Conservation (phyloP, 64 coral and sea anemone species). For the Catalaphyllia jardinei region DNA sequence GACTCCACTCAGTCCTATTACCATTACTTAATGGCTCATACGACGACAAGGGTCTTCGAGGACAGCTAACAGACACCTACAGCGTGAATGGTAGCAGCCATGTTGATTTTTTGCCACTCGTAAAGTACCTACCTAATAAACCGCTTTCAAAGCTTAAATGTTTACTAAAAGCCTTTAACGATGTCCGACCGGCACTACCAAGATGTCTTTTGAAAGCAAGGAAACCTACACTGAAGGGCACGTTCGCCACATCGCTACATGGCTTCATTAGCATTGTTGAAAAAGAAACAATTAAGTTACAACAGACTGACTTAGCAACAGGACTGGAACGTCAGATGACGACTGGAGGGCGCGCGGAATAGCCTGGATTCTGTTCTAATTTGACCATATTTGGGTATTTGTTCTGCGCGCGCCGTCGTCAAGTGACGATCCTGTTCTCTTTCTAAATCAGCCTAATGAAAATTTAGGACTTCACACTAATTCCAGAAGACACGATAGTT, state of each 20-base stretch:
- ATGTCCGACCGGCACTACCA: conserved; percentile 11
- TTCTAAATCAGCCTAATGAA: too few relatives aligned
- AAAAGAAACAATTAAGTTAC: conserved; percentile 38
- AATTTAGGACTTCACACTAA: conserved; percentile 64
- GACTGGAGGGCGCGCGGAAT: too few relatives aligned
- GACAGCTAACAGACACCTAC: conserved; percentile 46
- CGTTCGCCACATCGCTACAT: conserved; percentile 74
- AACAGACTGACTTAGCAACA: too few relatives aligned
- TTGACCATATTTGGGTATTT: too few relatives aligned
- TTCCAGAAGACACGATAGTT: conserved; percentile 85
- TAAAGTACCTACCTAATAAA: conserved; percentile 66
- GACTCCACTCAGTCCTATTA: too few relatives aligned
- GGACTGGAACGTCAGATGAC: too few relatives aligned
- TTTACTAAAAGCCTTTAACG: neutral
- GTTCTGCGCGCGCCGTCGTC: too few relatives aligned
- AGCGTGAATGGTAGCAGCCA: conserved; percentile 32
- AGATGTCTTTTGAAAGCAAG: conserved; percentile 67
- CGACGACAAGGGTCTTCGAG: conserved; percentile 37
- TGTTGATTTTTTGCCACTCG: conserved; percentile 76
- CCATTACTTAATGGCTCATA: conserved; percentile 27
- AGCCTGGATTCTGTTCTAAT: too few relatives aligned
- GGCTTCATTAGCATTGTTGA: conserved; percentile 46
- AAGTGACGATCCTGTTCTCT: too few relatives aligned
- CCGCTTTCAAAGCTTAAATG: conserved; percentile 25
- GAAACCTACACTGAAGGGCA: conserved; percentile 45